These are phyloP conservation scores for Gymnoscelis rufifasciata DNA, from an alignment of 2,888 invertebrate species.

Conservation along the genomic window DNA sequence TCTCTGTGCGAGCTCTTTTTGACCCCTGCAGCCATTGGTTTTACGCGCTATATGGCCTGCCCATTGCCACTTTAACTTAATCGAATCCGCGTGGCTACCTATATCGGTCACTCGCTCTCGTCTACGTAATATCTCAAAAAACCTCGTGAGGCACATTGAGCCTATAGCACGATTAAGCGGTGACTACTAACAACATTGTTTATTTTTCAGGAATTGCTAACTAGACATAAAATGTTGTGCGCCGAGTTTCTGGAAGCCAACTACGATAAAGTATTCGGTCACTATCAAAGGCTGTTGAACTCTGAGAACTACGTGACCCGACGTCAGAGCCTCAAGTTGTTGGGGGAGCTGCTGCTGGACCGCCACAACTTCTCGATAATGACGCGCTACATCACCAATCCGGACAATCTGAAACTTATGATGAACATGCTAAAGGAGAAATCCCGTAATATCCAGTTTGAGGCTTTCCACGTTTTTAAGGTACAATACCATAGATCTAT, in stretches of 20 bases:
- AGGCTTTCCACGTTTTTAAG: slow-evolving; percentile 99
- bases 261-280: slow-evolving; percentile 98
- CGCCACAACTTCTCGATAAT: slow-evolving; percentile 99
- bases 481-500: slow-evolving; percentile 76
- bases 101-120: no score
- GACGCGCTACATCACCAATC: slow-evolving; percentile 99
- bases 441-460: slow-evolving; percentile 99
- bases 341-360: slow-evolving; percentile 97
- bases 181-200: no score
- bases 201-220: slow-evolving; percentile 89
- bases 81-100: no score
- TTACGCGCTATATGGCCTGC: no score
- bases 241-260: slow-evolving; percentile 99
- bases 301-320: slow-evolving; percentile 99
- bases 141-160: no score
- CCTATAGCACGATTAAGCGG: no score
- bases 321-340: slow-evolving; percentile 97
- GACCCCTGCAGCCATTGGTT: no score
- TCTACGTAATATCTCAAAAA: no score
- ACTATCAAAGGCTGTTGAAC: slow-evolving; percentile 97
- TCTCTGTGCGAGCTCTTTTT: no score
- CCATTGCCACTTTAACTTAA: no score
- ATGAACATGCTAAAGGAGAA: slow-evolving; percentile 99
- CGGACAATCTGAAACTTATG: slow-evolving; percentile 99
- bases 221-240: slow-evolving; percentile 96